Percentiles rank a stretch among this genome's conserved stretches.
These are phyloP conservation scores for Pogonus chalceus DNA, from an alignment of 1,140 invertebrate species.

Conservation along the genomic window DNA sequence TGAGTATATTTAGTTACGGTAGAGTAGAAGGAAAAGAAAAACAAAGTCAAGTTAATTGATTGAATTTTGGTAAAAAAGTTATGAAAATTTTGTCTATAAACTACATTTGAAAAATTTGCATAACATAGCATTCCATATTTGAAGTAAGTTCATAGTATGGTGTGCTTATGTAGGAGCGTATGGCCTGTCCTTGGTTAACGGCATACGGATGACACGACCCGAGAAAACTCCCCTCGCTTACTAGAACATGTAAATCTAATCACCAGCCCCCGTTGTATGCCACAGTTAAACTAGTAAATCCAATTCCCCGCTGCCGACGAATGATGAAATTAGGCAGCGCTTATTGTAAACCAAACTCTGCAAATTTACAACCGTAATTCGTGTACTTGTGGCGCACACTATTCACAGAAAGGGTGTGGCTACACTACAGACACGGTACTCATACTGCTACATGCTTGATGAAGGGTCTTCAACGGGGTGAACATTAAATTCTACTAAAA, in stretches of 20 bases:
- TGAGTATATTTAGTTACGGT: too few species aligned
- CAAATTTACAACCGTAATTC: slow-evolving; percentile 35
- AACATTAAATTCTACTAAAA: too few species aligned
- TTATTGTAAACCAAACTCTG: slow-evolving; percentile 41
- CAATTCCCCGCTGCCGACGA: slow-evolving; percentile 30
- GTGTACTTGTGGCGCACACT: slow-evolving; percentile 28
- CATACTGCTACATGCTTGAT: too few species aligned
- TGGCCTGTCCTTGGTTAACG: background rate
- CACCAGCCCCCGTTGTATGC: slow-evolving; percentile 30
- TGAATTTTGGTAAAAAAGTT: too few species aligned
- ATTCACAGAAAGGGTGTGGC: too few species aligned
- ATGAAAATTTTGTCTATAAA: too few species aligned
- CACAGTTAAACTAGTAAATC: slow-evolving; percentile 36
- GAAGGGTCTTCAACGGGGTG: too few species aligned
- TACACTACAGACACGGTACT: too few species aligned
- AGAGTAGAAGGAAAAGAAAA: too few species aligned
- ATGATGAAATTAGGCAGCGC: slow-evolving; percentile 37
- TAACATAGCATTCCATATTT: background rate
- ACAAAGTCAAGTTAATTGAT: too few species aligned
- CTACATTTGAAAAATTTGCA: slow-evolving; percentile 5
- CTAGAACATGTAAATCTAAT: slow-evolving; percentile 35
- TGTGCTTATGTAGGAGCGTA: slow-evolving; percentile 2
- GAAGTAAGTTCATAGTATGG: background rate
- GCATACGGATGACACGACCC: slow-evolving; percentile 4
- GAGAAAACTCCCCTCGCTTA: slow-evolving; percentile 16